Percentiles rank a stretch among this genome's conserved stretches.
These are phyloP conservation scores for Bradypodion pumilum DNA, from an alignment of 2,797 vertebrate species.

Conservation along the genomic window DNA sequence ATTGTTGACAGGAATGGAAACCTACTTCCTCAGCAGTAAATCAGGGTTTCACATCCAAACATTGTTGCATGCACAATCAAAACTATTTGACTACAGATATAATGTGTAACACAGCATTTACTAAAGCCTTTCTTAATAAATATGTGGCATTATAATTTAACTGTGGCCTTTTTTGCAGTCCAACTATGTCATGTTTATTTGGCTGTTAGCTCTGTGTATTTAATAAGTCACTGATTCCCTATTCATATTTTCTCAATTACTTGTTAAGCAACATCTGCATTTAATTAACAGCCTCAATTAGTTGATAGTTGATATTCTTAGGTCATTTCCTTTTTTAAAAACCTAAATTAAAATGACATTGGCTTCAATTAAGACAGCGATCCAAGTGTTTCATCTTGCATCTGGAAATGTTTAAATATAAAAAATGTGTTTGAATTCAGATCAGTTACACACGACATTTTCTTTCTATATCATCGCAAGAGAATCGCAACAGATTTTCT, in stretches of 20 bases:
- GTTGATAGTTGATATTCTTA: conserved; percentile 63
- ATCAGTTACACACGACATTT: conserved; percentile 34
- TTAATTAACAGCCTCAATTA: conserved; percentile 70
- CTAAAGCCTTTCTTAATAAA: neutral
- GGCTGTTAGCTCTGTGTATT: conserved; percentile 37
- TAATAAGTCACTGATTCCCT: conserved; percentile 59
- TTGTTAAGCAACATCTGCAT: conserved; percentile 64
- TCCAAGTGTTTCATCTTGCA: conserved; percentile 35
- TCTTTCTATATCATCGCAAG: neutral
- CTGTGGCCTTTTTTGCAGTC: neutral
- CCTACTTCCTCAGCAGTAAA: too few relatives aligned
- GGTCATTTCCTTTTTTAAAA: conserved; percentile 62
- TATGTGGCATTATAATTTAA: neutral
- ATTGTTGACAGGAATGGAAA: neutral
- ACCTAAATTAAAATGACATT: conserved; percentile 47
- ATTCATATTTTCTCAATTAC: conserved; percentile 55
- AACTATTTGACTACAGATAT: neutral
- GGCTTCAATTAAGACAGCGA: conserved; percentile 60
- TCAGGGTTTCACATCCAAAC: neutral
- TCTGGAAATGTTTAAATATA: conserved; percentile 52
- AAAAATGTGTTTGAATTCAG: conserved; percentile 32
- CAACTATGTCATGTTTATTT: conserved; percentile 28
- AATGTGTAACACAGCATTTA: neutral
- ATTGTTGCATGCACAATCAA: neutral
- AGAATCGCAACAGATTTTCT: conserved; percentile 2